Base-by-base conservation (phyloP, 2,888 invertebrate species). In the Papilio protenor region DNA sequence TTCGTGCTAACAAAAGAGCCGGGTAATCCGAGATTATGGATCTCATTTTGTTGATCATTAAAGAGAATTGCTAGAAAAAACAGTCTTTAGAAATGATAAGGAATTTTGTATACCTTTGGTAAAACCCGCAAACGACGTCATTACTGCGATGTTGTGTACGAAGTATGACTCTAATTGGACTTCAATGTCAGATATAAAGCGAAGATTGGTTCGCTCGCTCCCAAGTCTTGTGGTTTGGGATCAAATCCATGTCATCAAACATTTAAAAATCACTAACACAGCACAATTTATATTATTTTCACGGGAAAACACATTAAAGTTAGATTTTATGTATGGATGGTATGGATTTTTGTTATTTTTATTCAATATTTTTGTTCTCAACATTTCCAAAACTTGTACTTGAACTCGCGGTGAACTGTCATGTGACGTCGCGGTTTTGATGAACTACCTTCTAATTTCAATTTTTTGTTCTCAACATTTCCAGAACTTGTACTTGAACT, bases 111-210 rank as follows among this genome's bases (percentile, higher is more conserved):
- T 40, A 40, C 18, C 18, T 18, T 66, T 40, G 64, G 64, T 66
- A 66, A 66, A 66, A 66, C 64, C 64, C 64, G 40, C 64, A 66
- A 66, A 64, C 16, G 61, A 61, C 61, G 27, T 66, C 64, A 66
- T 40, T 40, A 40, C 8, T 18, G 64, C 64, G 64, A n/a, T 16
- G 64, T 33, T 8, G n/a, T 66, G n/a, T 40, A 2, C 40, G 11
- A n/a, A 40, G 33, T 64, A 64, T 11, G 23, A 33, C 18, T 33
- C 21, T 18, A 66, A 40, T 18, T 66, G 4, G 40, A 40, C 10
- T 11, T 40, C 64, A 66, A 33, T 66, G 64, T 66, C 3, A 59
- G 10, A 14, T n/a, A 57, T 18, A 59, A 40, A 21, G 57, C 16
- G 52, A 49, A 55, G n/a, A n/a, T n/a, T n/a, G n/a, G n/a, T 10